Evolutionary conservation across 2,113 vertebrate species (phyloP), one percentile per base, ranked within the genome.

Genomic region (Alexandromys fortis): DNA sequence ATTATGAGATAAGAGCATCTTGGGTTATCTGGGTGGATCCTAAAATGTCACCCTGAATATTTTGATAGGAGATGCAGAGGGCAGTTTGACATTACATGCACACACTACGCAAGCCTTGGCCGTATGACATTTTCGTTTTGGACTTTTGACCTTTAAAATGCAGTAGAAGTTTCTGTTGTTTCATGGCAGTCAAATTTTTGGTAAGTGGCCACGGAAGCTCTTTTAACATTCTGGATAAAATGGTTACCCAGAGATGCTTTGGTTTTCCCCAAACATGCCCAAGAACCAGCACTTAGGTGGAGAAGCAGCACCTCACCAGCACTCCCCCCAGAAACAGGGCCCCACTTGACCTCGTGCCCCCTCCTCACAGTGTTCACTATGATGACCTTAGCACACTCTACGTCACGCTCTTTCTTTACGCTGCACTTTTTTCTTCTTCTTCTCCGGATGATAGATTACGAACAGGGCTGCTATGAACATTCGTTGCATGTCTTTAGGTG

Each of bases 81-180:
- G 30, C 5, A 9, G 1, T 61, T 70, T 28, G 21, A 52, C 1
- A 35, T 8, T 7, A 21, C 26, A 42, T 22, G 4, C 9, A n/a
- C 21, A 33, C 17, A 33, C 17, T n/a, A 45, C 79, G 7, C 4
- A n/a, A 7, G 28, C 45, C 22, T 8, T 82, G 77, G 24, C 38
- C 30, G 10, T 58, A 35, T 10, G 63, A 47, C 28, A 33, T 63
- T 86, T 68, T 77, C 24, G 67, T 65, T 90, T 93, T n/a, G 21
- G 49, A 92, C 30, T 14, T 70, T 28, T 12, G 49, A 52, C 42
- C n/a, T 93, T 87, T 47, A 89, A n/a, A 91, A 86, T 24, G 88
- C 70, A 75, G 21, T 89, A 82, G 58, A 76, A 12, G 63, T 89
- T 78, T 77, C 88, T 86, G 86, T 86, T 94, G n/a, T 92, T 81